Evolutionary conservation across 1,140 invertebrate species (phyloP).

Genomic region (Trichonephila inaurata): DNA sequence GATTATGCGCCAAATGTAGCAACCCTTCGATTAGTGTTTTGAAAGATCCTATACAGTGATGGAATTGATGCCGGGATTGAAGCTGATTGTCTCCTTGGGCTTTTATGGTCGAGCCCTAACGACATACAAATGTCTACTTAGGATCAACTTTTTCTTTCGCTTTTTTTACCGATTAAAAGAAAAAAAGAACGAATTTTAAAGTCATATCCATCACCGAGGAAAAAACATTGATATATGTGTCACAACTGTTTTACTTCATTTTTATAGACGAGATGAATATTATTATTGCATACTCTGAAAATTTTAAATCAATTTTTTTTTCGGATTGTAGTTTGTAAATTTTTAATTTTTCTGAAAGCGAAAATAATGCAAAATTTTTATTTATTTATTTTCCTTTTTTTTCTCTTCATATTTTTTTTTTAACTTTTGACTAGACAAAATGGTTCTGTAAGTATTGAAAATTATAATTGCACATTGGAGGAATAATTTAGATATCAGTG

Average conservation of each 20-base stretch:
- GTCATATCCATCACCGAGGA: conserved; percentile 22
- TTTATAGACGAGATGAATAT: neutral
- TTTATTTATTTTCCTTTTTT: no score
- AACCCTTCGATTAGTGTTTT: conserved; percentile 37
- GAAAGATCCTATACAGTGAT: conserved; percentile 55
- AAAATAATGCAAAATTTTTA: neutral
- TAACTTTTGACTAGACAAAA: no score
- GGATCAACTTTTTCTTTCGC: conserved; percentile 57
- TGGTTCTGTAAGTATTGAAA: no score
- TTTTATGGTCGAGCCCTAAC: conserved; percentile 70
- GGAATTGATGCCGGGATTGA: conserved; percentile 73
- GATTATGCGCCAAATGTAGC: neutral
- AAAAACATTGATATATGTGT: neutral
- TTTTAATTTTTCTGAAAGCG: no score
- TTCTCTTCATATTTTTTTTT: no score
- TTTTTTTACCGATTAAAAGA: conserved; percentile 14
- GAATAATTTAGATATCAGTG: no score
- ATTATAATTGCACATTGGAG: no score
- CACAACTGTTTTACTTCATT: neutral
- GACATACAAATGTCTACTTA: conserved; percentile 76
- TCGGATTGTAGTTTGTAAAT: no score
- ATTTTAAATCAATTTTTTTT: no score
- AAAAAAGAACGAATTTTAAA: neutral
- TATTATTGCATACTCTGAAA: no score
- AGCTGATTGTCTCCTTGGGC: conserved; percentile 71